Evolutionary conservation across 1,140 invertebrate genomes (phyloP).

Genomic region (Drosophila triauraria): DNA sequence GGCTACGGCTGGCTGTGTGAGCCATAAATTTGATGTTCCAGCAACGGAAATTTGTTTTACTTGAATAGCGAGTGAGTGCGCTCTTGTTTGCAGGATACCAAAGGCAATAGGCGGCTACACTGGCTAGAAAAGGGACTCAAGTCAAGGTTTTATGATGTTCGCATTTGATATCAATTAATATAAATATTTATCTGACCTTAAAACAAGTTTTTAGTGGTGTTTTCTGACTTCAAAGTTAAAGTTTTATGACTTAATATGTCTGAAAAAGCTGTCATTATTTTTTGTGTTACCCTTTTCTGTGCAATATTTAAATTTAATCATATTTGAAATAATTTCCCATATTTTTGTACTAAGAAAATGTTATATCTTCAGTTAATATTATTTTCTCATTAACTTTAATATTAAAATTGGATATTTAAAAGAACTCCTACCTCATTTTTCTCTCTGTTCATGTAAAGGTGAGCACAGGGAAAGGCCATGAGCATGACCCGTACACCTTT

Average conservation of each 20-base stretch:
- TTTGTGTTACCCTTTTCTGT: too few relatives aligned
- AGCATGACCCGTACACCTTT: slow-evolving; percentile 69
- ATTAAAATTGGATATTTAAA: neutral
- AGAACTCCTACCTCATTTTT: neutral
- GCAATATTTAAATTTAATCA: too few relatives aligned
- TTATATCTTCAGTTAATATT: too few relatives aligned
- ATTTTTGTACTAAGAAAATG: too few relatives aligned
- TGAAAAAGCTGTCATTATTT: too few relatives aligned
- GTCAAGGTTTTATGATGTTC: too few relatives aligned
- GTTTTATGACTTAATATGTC: neutral
- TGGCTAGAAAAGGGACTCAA: neutral
- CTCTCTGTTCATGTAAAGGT: neutral
- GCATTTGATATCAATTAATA: neutral
- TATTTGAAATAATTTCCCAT: too few relatives aligned
- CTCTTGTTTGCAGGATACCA: slow-evolving; percentile 59
- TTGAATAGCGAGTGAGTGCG: slow-evolving; percentile 68
- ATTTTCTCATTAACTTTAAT: too few relatives aligned
- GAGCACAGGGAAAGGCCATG: slow-evolving; percentile 19
- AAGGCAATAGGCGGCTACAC: slow-evolving; percentile 24
- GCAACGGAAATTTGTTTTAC: slow-evolving; percentile 79
- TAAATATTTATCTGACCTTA: neutral
- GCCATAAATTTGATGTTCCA: slow-evolving; percentile 76
- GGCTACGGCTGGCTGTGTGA: slow-evolving; percentile 27
- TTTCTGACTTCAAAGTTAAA: neutral
- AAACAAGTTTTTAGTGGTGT: neutral